Conservation (phyloP, 1,140 invertebrate species). For the Augochlora pura region DNA sequence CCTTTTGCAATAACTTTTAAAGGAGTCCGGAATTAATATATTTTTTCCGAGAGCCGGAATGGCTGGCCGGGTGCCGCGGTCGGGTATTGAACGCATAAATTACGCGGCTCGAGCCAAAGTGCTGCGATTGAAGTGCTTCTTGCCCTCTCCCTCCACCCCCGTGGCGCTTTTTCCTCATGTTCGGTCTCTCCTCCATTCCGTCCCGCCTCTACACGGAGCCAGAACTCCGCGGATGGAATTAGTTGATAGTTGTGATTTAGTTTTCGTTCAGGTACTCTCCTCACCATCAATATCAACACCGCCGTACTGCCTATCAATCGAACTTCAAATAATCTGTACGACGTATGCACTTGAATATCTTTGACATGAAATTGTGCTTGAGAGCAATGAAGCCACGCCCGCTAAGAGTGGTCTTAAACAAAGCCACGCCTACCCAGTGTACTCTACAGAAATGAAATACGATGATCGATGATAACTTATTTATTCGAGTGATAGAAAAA, state of each 20-base stretch:
- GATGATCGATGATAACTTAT: too few species aligned
- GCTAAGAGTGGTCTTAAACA: too few species aligned
- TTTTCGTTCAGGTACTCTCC: slow-evolving; percentile 53
- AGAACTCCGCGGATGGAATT: slow-evolving; percentile 61
- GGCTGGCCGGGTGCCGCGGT: slow-evolving; percentile 42
- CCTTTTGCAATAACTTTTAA: slow-evolving; percentile 69
- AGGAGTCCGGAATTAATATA: slow-evolving; percentile 65
- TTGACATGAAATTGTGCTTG: slow-evolving; percentile 24
- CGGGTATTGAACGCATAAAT: slow-evolving; percentile 74
- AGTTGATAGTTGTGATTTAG: slow-evolving; percentile 70
- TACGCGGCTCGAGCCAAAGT: slow-evolving; percentile 55
- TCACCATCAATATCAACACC: not conserved
- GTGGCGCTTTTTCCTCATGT: slow-evolving; percentile 18
- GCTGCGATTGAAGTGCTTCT: slow-evolving; percentile 64
- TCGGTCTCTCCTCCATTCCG: not conserved
- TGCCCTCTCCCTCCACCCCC: slow-evolving; percentile 1
- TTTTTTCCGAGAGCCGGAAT: slow-evolving; percentile 56
- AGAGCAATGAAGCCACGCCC: too few species aligned
- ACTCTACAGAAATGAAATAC: too few species aligned
- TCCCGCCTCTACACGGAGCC: slow-evolving; percentile 21
- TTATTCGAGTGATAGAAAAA: too few species aligned
- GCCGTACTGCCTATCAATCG: not conserved
- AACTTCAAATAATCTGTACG: slow-evolving; percentile 38
- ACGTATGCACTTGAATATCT: slow-evolving; percentile 61
- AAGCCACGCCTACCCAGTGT: too few species aligned